Conservation (phyloP, 35 echinoderm and acorn worm species). For the Holothuria glaberrima region DNA sequence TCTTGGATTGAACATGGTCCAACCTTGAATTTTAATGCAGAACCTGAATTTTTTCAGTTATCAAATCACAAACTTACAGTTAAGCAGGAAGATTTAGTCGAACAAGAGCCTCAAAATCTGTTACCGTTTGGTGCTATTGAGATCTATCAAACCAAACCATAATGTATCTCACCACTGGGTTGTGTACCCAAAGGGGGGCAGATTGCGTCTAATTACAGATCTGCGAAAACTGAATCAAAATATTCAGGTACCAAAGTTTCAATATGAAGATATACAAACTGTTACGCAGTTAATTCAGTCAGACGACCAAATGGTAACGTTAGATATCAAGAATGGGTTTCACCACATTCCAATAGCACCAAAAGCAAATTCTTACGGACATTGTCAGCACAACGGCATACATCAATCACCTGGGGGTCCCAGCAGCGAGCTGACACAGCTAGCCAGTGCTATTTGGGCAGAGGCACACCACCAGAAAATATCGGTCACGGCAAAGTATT, state of each 20-base stretch:
- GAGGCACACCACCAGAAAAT: slow-evolving; percentile 33
- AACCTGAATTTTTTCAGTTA: slow-evolving; percentile 13
- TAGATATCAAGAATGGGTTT: slow-evolving; percentile 53
- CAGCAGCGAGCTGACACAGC: slow-evolving; percentile 34
- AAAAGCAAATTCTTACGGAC: slow-evolving; percentile 58
- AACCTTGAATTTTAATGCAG: slow-evolving; percentile 6
- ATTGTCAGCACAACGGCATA: slow-evolving; percentile 68
- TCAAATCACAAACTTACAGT: slow-evolving; percentile 8
- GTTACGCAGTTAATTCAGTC: slow-evolving; percentile 31
- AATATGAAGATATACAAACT: slow-evolving; percentile 43
- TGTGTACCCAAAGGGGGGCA: slow-evolving; percentile 53
- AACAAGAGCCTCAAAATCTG: not conserved
- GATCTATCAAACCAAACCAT: not conserved
- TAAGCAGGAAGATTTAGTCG: slow-evolving; percentile 5
- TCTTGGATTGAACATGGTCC: slow-evolving; percentile 11
- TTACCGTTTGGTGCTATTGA: slow-evolving; percentile 27
- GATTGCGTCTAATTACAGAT: slow-evolving; percentile 42
- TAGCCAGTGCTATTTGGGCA: slow-evolving; percentile 52
- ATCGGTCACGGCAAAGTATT: no score
- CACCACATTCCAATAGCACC: slow-evolving; percentile 38
- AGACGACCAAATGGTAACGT: slow-evolving; percentile 21
- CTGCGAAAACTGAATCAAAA: slow-evolving; percentile 37
- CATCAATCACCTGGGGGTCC: slow-evolving; percentile 60
- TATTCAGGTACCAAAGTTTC: slow-evolving; percentile 28
- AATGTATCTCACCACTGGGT: slow-evolving; percentile 38